These are phyloP conservation scores for Zophobas atratus DNA, from an alignment of 1,140 invertebrate genomes.

Conservation along the genomic window DNA sequence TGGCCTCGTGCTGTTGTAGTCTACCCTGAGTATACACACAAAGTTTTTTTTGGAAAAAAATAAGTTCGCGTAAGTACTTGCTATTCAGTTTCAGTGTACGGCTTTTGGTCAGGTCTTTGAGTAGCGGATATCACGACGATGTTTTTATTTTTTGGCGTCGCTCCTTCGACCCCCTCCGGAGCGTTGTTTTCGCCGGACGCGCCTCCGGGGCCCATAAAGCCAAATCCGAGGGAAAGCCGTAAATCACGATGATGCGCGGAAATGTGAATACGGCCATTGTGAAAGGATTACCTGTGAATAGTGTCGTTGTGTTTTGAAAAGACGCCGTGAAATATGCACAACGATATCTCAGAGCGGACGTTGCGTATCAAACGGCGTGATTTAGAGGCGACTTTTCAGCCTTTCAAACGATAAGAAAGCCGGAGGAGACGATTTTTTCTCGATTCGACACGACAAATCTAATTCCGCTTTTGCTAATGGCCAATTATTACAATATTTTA, in stretches of 20 bases:
- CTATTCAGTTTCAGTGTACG: too few species aligned
- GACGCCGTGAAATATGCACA: conserved; percentile 14
- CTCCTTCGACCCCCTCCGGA: not conserved
- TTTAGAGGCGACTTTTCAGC: not conserved
- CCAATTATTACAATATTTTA: conserved; percentile 47
- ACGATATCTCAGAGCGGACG: conserved; percentile 7
- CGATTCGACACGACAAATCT: conserved; percentile 36
- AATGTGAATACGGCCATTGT: conserved; percentile 14
- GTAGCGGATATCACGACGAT: too few species aligned
- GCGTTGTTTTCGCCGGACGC: not conserved
- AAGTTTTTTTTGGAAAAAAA: too few species aligned
- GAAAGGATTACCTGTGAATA: conserved; percentile 40
- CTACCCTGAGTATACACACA: too few species aligned
- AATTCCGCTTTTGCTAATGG: conserved; percentile 24
- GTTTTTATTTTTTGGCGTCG: too few species aligned
- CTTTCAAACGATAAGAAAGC: not conserved
- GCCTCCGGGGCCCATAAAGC: not conserved
- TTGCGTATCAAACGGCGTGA: conserved; percentile 8
- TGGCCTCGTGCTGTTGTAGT: too few species aligned
- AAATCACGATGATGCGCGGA: conserved; percentile 40
- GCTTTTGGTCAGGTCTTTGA: too few species aligned
- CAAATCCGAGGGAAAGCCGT: conserved; percentile 5
- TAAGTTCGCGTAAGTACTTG: too few species aligned
- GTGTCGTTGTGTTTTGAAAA: conserved; percentile 6
- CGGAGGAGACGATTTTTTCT: not conserved